phyloP scores from a whole-genome alignment of 2,888 invertebrate species.

The Coelinius sp. region DNA sequence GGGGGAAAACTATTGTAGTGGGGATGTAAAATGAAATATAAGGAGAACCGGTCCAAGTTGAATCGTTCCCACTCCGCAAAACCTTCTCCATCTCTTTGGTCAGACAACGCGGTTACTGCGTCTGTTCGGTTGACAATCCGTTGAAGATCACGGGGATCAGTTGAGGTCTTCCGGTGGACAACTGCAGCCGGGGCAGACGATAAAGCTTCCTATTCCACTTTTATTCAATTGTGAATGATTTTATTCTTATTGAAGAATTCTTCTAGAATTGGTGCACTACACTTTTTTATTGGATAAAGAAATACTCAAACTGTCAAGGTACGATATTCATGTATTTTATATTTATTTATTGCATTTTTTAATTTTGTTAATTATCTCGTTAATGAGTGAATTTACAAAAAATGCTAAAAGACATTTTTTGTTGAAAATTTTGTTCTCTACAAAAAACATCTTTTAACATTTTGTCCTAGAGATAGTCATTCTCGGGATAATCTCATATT shows the following conservation, averaged over 20 bases:
- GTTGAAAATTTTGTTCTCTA: too few species aligned
- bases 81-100: slow-evolving; percentile 56
- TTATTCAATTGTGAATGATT: background rate
- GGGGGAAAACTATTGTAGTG: slow-evolving; percentile 48
- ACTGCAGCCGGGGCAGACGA: background rate
- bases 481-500: too few species aligned
- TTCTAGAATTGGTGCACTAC: too few species aligned
- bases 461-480: too few species aligned
- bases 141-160: background rate
- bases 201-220: background rate
- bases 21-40: slow-evolving; percentile 57
- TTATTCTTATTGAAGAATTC: too few species aligned
- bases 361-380: too few species aligned
- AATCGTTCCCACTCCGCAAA: slow-evolving; percentile 58
- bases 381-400: too few species aligned
- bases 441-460: too few species aligned
- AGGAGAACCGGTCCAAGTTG: slow-evolving; percentile 65
- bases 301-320: background rate
- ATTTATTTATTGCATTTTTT: too few species aligned
- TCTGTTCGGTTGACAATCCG: background rate
- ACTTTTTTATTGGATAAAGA: background rate
- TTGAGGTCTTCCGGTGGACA: background rate
- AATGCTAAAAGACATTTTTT: too few species aligned
- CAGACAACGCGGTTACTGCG: slow-evolving; percentile 37
- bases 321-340: background rate